Percentiles rank a stretch among this genome's conserved stretches.
Evolutionary conservation across 2,888 invertebrate genomes (phyloP).

Genomic region (Trileptium ribeirensis): DNA sequence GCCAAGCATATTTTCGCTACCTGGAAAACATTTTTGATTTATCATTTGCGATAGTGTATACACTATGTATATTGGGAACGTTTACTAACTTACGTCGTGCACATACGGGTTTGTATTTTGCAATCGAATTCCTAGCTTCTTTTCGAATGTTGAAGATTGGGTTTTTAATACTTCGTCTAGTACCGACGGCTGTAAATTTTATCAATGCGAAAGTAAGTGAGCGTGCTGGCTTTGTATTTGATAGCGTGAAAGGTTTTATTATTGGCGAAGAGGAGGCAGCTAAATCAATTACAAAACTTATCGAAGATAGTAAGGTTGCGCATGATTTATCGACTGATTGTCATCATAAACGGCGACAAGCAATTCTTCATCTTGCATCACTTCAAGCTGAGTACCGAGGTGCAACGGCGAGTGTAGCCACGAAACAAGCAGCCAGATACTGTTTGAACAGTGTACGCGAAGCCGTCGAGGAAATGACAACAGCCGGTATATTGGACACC

Average conservation of each 20-base stretch:
- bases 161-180: constrained; percentile 23
- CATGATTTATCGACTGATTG: constrained; percentile 39
- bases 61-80: not conserved
- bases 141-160: not conserved
- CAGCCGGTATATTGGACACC: constrained; percentile 61
- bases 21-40: not conserved
- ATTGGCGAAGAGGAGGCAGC: constrained; percentile 61
- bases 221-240: constrained; percentile 61
- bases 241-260: constrained; percentile 63
- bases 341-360: constrained; percentile 20
- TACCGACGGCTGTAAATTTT: constrained; percentile 58
- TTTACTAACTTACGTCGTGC: not conserved
- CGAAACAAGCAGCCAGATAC: constrained; percentile 61
- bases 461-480: constrained; percentile 58
- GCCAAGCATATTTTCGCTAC: not conserved
- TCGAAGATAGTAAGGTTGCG: constrained; percentile 52
- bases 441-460: constrained; percentile 61
- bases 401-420: constrained; percentile 63
- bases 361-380: constrained; percentile 42
- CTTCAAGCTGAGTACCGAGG: constrained; percentile 60
- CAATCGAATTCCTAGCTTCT: constrained; percentile 1
- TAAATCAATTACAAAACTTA: constrained; percentile 57
- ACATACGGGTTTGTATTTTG: not conserved
- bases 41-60: not conserved
- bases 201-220: constrained; percentile 59